These are phyloP conservation scores for Avahi laniger DNA, from an alignment of 2,797 vertebrate genomes.

Conservation along the genomic window DNA sequence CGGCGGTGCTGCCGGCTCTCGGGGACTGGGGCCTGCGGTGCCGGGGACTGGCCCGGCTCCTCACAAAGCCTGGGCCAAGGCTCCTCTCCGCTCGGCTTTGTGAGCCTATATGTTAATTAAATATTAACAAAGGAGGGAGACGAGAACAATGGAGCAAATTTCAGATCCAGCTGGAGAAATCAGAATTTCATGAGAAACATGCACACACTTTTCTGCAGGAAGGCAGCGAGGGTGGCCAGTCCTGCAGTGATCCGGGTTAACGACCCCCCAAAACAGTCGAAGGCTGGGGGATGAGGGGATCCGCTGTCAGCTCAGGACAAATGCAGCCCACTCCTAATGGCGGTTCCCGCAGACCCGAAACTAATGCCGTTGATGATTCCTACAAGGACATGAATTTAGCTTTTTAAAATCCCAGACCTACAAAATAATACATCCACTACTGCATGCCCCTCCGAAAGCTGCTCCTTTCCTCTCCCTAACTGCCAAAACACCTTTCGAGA, in stretches of 20 bases:
- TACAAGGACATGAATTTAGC: not conserved
- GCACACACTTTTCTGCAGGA: not conserved
- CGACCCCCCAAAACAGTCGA: not conserved
- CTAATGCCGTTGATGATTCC: not conserved
- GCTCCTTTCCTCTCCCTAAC: not conserved
- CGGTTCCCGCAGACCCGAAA: not conserved
- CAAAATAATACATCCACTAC: not conserved
- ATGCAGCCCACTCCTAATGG: slow-evolving; percentile 22
- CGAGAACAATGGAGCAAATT: slow-evolving; percentile 92
- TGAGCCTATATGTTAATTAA: slow-evolving; percentile 91
- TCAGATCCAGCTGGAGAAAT: slow-evolving; percentile 77
- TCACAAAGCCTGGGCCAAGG: slow-evolving; percentile 75
- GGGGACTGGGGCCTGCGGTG: not conserved
- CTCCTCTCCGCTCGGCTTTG: slow-evolving; percentile 83
- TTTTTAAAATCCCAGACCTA: not conserved
- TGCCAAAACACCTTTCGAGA: not conserved
- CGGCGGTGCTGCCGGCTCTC: fast-evolving
- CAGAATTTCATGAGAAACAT: not conserved
- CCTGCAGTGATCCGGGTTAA: not conserved
- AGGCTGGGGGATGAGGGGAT: not conserved
- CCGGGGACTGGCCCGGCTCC: fast-evolving
- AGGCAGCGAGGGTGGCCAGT: not conserved
- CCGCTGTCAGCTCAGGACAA: not conserved
- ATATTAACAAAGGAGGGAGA: slow-evolving; percentile 88
- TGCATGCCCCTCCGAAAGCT: not conserved